Conservation (phyloP, 2,113 vertebrate genomes). For the Ammospiza caudacuta region DNA sequence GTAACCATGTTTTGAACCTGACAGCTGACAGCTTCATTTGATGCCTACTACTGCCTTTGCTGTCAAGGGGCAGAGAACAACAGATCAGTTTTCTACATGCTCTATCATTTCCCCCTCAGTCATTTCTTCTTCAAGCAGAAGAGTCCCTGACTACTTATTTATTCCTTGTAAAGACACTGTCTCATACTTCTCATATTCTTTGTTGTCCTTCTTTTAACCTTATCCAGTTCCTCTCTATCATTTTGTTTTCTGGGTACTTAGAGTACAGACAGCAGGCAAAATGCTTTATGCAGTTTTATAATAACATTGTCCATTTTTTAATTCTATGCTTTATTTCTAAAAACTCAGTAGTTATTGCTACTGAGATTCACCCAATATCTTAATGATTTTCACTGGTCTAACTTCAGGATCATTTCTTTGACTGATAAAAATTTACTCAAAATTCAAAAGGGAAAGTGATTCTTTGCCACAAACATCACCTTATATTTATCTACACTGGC, state of each 20-base stretch:
- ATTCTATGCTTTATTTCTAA: not conserved
- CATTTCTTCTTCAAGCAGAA: conserved; percentile 10
- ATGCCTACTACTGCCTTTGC: conserved; percentile 1
- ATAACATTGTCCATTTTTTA: not conserved
- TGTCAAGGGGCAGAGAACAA: conserved; percentile 26
- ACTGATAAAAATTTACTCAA: not conserved
- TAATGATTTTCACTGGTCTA: not conserved
- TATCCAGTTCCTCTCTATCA: not conserved
- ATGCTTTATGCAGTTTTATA: not conserved
- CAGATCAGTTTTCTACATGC: not conserved
- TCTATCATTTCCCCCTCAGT: conserved; percentile 18
- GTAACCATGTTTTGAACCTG: conserved; percentile 41
- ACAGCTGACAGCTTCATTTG: conserved; percentile 56
- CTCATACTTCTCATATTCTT: not conserved
- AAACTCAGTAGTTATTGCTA: not conserved
- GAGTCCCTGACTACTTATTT: not conserved
- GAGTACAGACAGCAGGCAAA: not conserved
- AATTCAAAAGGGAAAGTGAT: not conserved
- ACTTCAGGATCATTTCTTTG: not conserved
- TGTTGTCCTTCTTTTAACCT: not conserved
- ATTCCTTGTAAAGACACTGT: not conserved
- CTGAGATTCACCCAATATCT: not conserved
- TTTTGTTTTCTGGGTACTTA: not conserved
- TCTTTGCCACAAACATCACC: not conserved
- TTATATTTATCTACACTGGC: not conserved